Base-by-base conservation (phyloP, 2,113 vertebrate genomes). In the Suricata suricatta region DNA sequence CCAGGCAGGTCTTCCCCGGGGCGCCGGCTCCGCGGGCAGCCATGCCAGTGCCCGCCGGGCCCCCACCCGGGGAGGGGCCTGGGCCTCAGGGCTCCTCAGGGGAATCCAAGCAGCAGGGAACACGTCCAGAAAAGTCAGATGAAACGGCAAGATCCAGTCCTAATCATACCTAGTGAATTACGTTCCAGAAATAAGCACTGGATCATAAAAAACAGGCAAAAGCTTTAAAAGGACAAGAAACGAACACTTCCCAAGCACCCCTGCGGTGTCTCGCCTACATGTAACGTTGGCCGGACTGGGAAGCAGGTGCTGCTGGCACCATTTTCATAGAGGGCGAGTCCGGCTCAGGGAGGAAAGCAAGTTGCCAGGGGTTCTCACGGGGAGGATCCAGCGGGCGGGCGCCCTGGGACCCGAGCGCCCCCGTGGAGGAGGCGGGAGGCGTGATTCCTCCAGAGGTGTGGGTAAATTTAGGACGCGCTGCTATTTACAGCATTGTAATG, bases 401-500 rank as follows among this genome's bases (percentile, higher is more conserved):
- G 17, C 71, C 31, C 50, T 29, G 47, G 85, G 50, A 13, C 41
- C 21, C 3, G 3, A 0, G 15, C 3, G 5, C 14, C 9, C 35
- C 64, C 13, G 1, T 19, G n/a, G 72, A 14, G 50, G 66, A 38
- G 21, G 16, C 0, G 54, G 77, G 44, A 19, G 33, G 68, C 11
- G 57, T 3, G 38, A 38, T 35, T 41, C 79, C 87, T 88, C 81
- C 71, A 19, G 35, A 93, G 72, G 31, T 29, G 13, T 1, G 5
- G 31, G 57, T 72, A 50, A 93, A 80, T 33, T 74, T 44, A 77
- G 93, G 71, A 68, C 44, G 29, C 11, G 1, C 0, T 80, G 69
- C 91, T 94, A 93, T 87, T 96, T 68, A 84, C 27, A 52, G 96
- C 87, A 35, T 77, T 50, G 86, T 94, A 92, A 92, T 95, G 91